Conservation (phyloP, 1,140 invertebrate genomes). For the Drosophila quadrilineata region DNA sequence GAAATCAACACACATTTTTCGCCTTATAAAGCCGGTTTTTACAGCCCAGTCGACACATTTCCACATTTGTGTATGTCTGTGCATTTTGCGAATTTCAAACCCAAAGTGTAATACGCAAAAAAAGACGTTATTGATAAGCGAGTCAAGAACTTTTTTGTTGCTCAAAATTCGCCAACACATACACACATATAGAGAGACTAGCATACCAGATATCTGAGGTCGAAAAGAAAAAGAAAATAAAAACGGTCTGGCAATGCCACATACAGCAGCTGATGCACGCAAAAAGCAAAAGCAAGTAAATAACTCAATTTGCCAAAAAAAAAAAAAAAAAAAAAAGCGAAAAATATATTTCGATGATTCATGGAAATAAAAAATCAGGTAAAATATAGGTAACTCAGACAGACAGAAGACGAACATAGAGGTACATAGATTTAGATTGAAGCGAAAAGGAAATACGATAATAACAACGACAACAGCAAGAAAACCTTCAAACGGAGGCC, state of each 20-base stretch:
- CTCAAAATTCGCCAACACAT: constrained; percentile 5
- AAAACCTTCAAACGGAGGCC: constrained; percentile 5
- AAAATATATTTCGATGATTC: constrained; percentile 28
- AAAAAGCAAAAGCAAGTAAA: constrained; percentile 16
- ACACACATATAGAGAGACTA: background rate
- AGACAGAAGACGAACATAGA: constrained; percentile 12
- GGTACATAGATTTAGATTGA: background rate
- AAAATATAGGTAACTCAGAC: constrained; percentile 41
- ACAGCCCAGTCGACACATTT: constrained; percentile 15
- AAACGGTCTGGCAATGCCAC: constrained; percentile 49
- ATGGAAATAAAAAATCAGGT: constrained; percentile 26
- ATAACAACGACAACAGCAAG: constrained; percentile 16
- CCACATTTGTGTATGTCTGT: constrained; percentile 10
- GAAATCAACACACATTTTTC: constrained; percentile 13
- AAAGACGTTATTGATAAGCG: constrained; percentile 55
- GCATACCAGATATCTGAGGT: constrained; percentile 7
- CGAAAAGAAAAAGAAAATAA: too few species aligned
- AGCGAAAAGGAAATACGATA: constrained; percentile 18
- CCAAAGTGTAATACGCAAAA: constrained; percentile 44
- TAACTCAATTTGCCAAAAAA: constrained; percentile 26
- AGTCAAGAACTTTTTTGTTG: constrained; percentile 26
- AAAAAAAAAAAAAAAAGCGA: background rate
- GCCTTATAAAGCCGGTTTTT: constrained; percentile 39
- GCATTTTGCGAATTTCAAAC: constrained; percentile 33
- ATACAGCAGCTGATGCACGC: constrained; percentile 50